Evolutionary conservation across 2,888 invertebrate genomes (phyloP), one percentile per base, ranked within the genome.

Genomic region (Axea sp.): DNA sequence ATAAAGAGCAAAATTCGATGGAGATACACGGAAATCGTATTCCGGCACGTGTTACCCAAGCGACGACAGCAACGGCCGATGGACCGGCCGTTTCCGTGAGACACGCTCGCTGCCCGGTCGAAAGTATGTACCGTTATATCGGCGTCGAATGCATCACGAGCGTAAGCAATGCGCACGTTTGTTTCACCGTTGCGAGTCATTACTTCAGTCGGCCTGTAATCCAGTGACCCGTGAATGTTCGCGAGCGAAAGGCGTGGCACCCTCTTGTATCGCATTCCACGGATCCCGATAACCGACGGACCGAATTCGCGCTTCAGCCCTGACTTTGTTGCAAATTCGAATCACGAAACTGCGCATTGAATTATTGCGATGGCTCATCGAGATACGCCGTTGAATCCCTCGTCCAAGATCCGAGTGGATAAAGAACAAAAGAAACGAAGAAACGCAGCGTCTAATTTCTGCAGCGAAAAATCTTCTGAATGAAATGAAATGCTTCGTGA

Each of bases 221-320:
- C 83, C 81, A 80, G 83, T 86, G 86, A 86, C 86, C 86, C 82
- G 85, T 84, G 85, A 86, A 85, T 82, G 84, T 84, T 84, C 82
- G 83, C 79, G 62, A 81, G 84, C 78, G 84, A 86, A 86, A 86
- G 86, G 86, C 84, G 86, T 86, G 86, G 86, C 82, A 78, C 80
- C 77, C 75, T 68, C 76, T 45, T 62, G 76, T 72, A 75, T 78
- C 77, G 76, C 84, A 84, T 86, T 85, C 84, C 83, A 73, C 57
- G 72, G 49, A 69, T 53, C 68, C 67, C 45, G 9, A 33, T 28
- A 26, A 3, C 35, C 17, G 9, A 35, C 35, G 17, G 47, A 17
- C 67, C 67, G 33, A 53, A 67, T 53, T 57, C 45, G 47, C 45
- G 26, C 4, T 9, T 24, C 45, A 59, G 26, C n/a, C n/a, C n/a